These are phyloP conservation scores for Recurvirostra avosetta DNA, from an alignment of 2,113 vertebrate genomes.

Conservation along the genomic window DNA sequence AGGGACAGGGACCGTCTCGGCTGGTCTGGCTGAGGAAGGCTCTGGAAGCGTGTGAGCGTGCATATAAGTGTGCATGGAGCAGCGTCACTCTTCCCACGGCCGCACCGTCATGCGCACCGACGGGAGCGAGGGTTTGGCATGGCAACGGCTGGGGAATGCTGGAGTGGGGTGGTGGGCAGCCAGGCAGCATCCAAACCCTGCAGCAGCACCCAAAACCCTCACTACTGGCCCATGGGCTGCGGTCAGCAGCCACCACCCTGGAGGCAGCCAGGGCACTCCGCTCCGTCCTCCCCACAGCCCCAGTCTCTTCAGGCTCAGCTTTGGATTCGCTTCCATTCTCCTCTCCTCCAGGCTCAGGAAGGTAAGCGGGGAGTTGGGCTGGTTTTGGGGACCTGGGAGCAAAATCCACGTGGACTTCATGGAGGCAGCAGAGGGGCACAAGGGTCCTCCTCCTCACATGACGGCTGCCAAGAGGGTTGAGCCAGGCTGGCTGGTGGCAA, in stretches of 20 bases:
- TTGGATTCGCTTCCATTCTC: not conserved
- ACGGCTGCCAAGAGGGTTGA: fast-evolving
- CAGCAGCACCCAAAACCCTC: fast-evolving
- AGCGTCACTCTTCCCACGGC: fast-evolving
- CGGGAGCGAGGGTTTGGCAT: fast-evolving
- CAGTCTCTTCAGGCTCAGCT: not conserved
- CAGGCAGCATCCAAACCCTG: not conserved
- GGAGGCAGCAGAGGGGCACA: not conserved
- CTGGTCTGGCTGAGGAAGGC: not conserved
- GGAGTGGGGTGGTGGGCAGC: not conserved
- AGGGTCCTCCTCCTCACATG: not conserved
- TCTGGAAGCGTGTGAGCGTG: not conserved
- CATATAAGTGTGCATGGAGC: fast-evolving
- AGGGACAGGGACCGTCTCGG: fast-evolving
- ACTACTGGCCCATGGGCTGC: fast-evolving
- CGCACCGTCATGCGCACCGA: fast-evolving
- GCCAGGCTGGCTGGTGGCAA: not conserved
- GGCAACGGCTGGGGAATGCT: not conserved
- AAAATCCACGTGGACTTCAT: not conserved
- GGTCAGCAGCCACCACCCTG: not conserved
- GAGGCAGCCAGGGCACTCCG: no score
- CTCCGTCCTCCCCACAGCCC: not conserved
- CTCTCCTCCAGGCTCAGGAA: not conserved
- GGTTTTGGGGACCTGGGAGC: not conserved
- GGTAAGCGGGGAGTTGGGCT: not conserved